These are phyloP conservation scores for Antheraea mylitta DNA, from an alignment of 1,140 invertebrate species.

Conservation along the genomic window DNA sequence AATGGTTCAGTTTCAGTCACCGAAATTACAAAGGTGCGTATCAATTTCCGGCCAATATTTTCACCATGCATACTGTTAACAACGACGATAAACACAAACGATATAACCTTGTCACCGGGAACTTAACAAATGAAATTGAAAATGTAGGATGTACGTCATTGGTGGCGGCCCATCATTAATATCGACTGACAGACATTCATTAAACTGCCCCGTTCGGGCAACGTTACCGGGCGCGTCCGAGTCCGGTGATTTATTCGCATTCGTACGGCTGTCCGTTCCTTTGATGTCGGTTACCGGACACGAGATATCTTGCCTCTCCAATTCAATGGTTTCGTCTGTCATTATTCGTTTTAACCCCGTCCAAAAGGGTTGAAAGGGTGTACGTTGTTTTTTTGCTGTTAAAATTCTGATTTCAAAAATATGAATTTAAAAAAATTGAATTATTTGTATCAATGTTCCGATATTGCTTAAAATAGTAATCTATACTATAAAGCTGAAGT, in stretches of 20 bases:
- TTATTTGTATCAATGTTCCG: too few relatives aligned
- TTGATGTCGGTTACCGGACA: constrained; percentile 10
- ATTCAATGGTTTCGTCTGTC: constrained; percentile 9
- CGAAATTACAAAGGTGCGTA: neutral
- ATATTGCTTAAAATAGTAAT: too few relatives aligned
- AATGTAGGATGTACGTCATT: constrained; percentile 13
- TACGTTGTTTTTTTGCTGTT: neutral
- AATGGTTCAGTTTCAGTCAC: neutral
- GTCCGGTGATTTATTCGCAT: constrained; percentile 15
- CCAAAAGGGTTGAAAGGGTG: neutral
- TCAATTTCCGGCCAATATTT: neutral
- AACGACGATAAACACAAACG: neutral
- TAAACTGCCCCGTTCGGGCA: neutral
- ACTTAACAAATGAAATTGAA: constrained; percentile 14
- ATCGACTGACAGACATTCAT: constrained; percentile 10
- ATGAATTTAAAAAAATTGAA: neutral
- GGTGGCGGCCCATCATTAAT: constrained; percentile 10
- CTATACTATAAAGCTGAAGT: too few relatives aligned
- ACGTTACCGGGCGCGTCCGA: constrained; percentile 4
- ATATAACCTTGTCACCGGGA: constrained; percentile 4
- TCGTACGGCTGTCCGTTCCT: constrained; percentile 6
- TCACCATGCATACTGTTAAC: neutral
- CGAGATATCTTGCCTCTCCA: constrained; percentile 1
- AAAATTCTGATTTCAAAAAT: neutral
- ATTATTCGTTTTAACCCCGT: constrained; percentile 8